phyloP scores from a whole-genome alignment of 1,140 invertebrate genomes.

The Myzus persicae region DNA sequence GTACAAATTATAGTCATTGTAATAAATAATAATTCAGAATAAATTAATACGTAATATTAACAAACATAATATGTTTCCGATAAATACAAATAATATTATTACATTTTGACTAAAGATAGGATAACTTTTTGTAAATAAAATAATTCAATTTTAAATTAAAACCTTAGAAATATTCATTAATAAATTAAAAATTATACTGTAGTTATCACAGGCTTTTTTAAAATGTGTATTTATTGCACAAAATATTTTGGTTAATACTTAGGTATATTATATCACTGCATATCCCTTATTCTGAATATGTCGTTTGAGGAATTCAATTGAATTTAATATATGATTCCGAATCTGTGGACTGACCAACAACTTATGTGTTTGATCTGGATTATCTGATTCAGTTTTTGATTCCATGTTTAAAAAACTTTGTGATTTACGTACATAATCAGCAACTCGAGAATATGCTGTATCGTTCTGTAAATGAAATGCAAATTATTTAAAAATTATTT shows the following conservation, averaged over 20 bases:
- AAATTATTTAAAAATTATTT: neutral
- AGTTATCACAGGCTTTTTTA: slow-evolving; percentile 48
- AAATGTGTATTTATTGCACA: neutral
- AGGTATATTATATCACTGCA: slow-evolving; percentile 27
- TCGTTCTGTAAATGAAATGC: slow-evolving; percentile 24
- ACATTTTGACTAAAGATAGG: neutral
- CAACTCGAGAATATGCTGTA: slow-evolving; percentile 37
- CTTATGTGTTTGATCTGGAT: slow-evolving; percentile 44
- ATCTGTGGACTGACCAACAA: slow-evolving; percentile 47
- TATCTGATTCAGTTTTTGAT: neutral
- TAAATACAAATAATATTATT: neutral
- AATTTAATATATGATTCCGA: slow-evolving; percentile 32
- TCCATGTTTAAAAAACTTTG: slow-evolving; percentile 53
- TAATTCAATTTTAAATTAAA: neutral
- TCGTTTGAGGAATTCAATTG: slow-evolving; percentile 53
- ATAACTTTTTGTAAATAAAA: no score
- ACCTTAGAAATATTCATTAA: neutral
- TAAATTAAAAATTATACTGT: slow-evolving; percentile 19
- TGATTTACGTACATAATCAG: slow-evolving; percentile 53
- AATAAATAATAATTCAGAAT: no score
- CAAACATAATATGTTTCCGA: neutral
- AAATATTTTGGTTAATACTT: neutral
- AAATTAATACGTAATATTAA: no score
- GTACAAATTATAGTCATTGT: no score
- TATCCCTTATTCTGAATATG: slow-evolving; percentile 49